phyloP scores from a whole-genome alignment of 2,113 vertebrate genomes.

The Balaeniceps rex region DNA sequence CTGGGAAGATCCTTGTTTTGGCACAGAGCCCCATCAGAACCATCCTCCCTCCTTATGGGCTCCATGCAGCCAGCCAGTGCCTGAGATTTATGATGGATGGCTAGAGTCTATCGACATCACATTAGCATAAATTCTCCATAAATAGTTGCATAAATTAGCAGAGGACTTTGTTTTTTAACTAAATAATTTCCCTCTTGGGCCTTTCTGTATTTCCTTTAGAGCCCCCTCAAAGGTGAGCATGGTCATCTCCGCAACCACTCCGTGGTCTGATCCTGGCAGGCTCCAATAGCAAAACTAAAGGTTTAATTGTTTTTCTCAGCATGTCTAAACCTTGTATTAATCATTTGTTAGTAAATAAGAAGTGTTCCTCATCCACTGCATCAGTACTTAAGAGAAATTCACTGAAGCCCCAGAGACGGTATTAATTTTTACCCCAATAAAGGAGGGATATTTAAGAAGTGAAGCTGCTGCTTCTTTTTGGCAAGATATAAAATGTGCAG shows the following conservation, averaged over 20 bases:
- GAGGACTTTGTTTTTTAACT: neutral
- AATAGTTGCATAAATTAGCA: neutral
- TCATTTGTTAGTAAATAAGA: neutral
- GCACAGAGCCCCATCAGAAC: neutral
- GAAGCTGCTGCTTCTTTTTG: neutral
- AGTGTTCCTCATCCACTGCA: neutral
- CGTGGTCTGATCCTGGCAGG: neutral
- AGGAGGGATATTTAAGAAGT: neutral
- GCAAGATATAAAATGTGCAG: neutral
- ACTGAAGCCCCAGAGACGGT: neutral
- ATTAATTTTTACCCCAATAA: neutral
- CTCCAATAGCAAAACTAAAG: neutral
- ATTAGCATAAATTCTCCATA: neutral
- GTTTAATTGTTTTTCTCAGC: neutral
- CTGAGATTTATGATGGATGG: neutral
- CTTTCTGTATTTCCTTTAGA: neutral
- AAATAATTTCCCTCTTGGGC: neutral
- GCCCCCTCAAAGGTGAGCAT: no score
- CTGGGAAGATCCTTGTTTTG: neutral
- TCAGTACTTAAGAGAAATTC: neutral
- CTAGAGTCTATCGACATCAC: neutral
- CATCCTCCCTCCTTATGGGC: neutral
- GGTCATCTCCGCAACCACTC: fast-evolving
- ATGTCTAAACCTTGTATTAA: neutral
- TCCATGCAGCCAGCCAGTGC: neutral